These are phyloP conservation scores for Oophaga pumilio DNA, from an alignment of 2,113 vertebrate species.

Conservation along the genomic window DNA sequence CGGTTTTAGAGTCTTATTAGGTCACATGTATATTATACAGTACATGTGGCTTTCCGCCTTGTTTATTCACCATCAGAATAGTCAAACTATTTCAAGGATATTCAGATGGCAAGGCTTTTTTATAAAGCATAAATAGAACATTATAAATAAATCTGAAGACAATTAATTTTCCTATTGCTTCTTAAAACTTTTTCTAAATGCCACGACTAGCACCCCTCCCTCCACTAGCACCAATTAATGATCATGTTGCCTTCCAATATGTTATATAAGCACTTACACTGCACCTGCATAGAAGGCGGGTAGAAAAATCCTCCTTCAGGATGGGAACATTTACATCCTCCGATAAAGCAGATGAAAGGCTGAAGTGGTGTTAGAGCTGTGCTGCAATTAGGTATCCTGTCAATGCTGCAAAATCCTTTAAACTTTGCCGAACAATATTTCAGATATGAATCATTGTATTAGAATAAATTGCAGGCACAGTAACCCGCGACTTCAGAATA, in stretches of 20 bases:
- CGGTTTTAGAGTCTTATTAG: too few relatives aligned
- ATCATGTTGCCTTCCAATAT: not conserved
- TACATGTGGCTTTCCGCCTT: too few relatives aligned
- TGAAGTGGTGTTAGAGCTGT: not conserved
- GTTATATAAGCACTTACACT: not conserved
- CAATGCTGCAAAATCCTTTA: not conserved
- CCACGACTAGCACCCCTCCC: not conserved
- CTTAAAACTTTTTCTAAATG: not conserved
- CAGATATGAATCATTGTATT: not conserved
- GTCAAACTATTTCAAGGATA: too few relatives aligned
- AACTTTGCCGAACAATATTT: not conserved
- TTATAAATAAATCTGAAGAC: not conserved
- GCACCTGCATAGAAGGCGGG: not conserved
- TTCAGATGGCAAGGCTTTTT: not conserved
- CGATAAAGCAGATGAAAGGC: not conserved
- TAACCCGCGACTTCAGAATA: not conserved
- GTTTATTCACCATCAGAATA: too few relatives aligned
- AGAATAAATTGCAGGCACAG: not conserved
- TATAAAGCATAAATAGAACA: not conserved
- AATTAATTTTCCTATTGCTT: not conserved
- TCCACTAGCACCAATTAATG: not conserved
- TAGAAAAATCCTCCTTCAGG: not conserved
- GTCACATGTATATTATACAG: too few relatives aligned
- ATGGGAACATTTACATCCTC: not conserved
- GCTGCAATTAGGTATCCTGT: not conserved